Evolutionary conservation across 2,888 invertebrate species (phyloP), one percentile per base, ranked within the genome.

Genomic region (Drepanosiphum platanoidis): DNA sequence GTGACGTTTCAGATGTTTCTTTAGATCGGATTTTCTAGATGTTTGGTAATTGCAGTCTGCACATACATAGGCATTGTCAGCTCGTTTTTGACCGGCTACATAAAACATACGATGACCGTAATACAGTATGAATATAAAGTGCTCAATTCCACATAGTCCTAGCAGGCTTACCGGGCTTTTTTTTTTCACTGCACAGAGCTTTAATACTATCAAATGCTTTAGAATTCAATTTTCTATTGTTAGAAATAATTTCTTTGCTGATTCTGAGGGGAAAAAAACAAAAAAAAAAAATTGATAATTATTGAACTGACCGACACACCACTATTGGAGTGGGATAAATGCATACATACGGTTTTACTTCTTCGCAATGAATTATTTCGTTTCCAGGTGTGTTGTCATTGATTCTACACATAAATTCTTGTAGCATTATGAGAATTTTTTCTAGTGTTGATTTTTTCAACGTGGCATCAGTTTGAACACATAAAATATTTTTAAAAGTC

Each of bases 1-100:
- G 18, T 84, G 84, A 30, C 84, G 84, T 84, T 84, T 84, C 30
- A 84, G 32, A 58, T 84, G 84, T 84, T 84, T 84, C 58, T 84
- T 84, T 39, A 84, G 58, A 84, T 84, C 84, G 1, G 75, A 22
- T 77, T 84, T 84, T 77, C 84, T 66, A 13, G 52, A 58, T 0
- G 84, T 84, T 58, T 84, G 75, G 30, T 84, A 84, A 15, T 84
- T 84, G 58, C 84, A 84, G 27, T 75, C 75, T 36, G 84, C 66
- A 30, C 84, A 84, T 39, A 77, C 68, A 3, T 84, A 84, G 2
- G 36, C 7, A 27, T 68, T n/a, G n/a, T n/a, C n/a, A n/a, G n/a
- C 46, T 58, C 58, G 30, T 77, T 42, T 70, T 46, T 77, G 36
- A 52, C 27, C 22, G 15, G 84, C 84, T 84, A 72, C 4, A 18